These are phyloP conservation scores for Drosophila kepulauana DNA, from an alignment of 1,140 invertebrate species.

Conservation along the genomic window DNA sequence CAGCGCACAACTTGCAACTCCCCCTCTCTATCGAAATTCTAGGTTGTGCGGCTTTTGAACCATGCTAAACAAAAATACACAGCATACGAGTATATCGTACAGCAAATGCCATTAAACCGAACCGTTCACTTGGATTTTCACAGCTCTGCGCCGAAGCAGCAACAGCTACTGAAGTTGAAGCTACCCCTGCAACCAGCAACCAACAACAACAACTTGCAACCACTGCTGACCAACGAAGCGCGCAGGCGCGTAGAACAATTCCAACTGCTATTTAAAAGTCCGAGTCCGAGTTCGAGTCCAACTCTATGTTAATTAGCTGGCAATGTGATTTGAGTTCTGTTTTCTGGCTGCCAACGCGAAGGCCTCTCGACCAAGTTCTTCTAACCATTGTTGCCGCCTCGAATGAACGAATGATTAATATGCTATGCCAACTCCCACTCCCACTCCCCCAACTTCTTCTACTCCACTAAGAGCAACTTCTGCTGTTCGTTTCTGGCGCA, in stretches of 20 bases:
- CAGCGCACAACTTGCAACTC: conserved; percentile 34
- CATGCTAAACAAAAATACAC: conserved; percentile 41
- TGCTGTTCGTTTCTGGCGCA: conserved; percentile 59
- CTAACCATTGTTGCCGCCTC: conserved; percentile 25
- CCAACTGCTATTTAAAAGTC: conserved; percentile 46
- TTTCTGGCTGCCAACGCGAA: conserved; percentile 18
- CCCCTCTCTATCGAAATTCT: conserved; percentile 39
- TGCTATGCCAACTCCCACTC: conserved; percentile 26
- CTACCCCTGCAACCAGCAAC: conserved; percentile 5
- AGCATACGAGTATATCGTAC: conserved; percentile 2
- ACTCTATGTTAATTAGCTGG: conserved; percentile 78
- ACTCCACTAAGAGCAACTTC: conserved; percentile 40
- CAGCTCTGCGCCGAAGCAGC: conserved; percentile 64
- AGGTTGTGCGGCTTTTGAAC: conserved; percentile 55
- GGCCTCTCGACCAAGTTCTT: conserved; percentile 40
- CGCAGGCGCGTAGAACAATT: conserved; percentile 72
- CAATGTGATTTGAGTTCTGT: conserved; percentile 77
- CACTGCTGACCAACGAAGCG: conserved; percentile 70
- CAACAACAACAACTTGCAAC: conserved; percentile 19
- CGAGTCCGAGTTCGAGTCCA: conserved; percentile 21
- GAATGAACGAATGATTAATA: conserved; percentile 71
- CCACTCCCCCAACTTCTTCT: neutral
- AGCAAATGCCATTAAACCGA: conserved; percentile 65
- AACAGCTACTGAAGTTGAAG: neutral
- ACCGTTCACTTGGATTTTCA: conserved; percentile 74